These are phyloP conservation scores for Triplophysa bombifrons DNA, from an alignment of 2,797 vertebrate species.

Conservation along the genomic window DNA sequence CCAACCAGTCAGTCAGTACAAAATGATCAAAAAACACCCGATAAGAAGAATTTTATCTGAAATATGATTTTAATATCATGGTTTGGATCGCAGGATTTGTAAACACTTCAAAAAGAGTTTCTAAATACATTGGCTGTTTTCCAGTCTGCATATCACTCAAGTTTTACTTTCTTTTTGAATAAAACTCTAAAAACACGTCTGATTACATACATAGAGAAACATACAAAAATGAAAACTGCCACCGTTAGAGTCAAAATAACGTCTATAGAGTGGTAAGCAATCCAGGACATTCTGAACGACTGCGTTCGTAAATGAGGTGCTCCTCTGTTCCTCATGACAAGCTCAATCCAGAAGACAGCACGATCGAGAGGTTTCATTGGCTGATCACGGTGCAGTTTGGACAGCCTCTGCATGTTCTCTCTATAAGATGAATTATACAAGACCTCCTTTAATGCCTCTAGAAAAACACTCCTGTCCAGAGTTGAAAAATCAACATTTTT, in stretches of 20 bases:
- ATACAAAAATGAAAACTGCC: not conserved
- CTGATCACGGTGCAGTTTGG: slow-evolving; percentile 50
- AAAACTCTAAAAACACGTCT: slow-evolving; percentile 11
- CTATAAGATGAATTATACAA: slow-evolving; percentile 48
- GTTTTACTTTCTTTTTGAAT: slow-evolving; percentile 43
- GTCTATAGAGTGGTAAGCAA: slow-evolving; percentile 49
- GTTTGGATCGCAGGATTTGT: not conserved
- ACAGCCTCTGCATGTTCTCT: slow-evolving; percentile 54
- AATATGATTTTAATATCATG: not conserved
- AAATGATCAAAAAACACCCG: not conserved
- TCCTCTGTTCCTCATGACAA: slow-evolving; percentile 8
- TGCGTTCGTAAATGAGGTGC: slow-evolving; percentile 12
- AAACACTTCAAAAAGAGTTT: not conserved
- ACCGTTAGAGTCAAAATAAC: slow-evolving; percentile 30
- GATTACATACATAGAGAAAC: not conserved
- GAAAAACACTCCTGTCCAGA: slow-evolving; percentile 37
- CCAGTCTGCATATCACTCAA: slow-evolving; percentile 7
- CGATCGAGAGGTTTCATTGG: slow-evolving; percentile 48
- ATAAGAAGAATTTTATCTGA: not conserved
- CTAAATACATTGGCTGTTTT: not conserved
- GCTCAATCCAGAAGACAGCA: slow-evolving; percentile 43
- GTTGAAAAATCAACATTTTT: slow-evolving; percentile 38
- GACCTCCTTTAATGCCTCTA: slow-evolving; percentile 41
- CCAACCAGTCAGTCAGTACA: not conserved
- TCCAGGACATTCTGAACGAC: slow-evolving; percentile 48